phyloP scores from a whole-genome alignment of 2,113 vertebrate species.

The Poeciliopsis retropinna region DNA sequence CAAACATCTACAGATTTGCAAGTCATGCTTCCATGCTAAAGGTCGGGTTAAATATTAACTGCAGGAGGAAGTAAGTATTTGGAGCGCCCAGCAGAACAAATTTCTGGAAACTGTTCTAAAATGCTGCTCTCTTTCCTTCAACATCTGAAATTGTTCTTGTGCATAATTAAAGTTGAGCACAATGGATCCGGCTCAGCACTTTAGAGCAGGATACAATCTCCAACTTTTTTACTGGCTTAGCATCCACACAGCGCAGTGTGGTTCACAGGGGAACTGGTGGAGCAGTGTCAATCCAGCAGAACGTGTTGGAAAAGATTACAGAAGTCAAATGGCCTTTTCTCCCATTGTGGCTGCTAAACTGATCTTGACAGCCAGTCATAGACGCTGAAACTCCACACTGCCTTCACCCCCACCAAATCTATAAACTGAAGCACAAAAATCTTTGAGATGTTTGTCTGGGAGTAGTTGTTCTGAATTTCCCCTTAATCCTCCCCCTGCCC shows the following conservation, averaged over 20 bases:
- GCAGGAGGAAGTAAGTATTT: slow-evolving; percentile 53
- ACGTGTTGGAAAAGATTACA: slow-evolving; percentile 73
- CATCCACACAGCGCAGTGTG: slow-evolving; percentile 37
- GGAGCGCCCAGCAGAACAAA: slow-evolving; percentile 21
- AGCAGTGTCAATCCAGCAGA: slow-evolving; percentile 59
- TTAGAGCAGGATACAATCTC: slow-evolving; percentile 27
- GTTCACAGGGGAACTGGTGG: slow-evolving; percentile 38
- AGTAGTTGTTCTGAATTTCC: slow-evolving; percentile 61
- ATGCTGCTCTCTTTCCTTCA: slow-evolving; percentile 8
- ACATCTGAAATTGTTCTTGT: slow-evolving; percentile 9
- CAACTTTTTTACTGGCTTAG: slow-evolving; percentile 41
- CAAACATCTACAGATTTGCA: slow-evolving; percentile 40
- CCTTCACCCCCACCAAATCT: slow-evolving; percentile 63
- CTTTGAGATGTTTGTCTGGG: slow-evolving; percentile 69
- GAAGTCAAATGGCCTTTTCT: slow-evolving; percentile 78
- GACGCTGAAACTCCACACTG: slow-evolving; percentile 40
- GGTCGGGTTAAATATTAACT: slow-evolving; percentile 53
- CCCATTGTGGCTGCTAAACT: slow-evolving; percentile 75
- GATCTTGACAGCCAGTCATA: slow-evolving; percentile 76
- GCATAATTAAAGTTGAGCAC: slow-evolving; percentile 29
- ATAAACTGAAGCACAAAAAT: slow-evolving; percentile 67
- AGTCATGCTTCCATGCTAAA: slow-evolving; percentile 40
- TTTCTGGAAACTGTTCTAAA: slow-evolving; percentile 12
- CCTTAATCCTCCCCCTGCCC: slow-evolving; percentile 54
- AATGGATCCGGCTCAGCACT: slow-evolving; percentile 28